Percentiles rank a stretch among this genome's conserved stretches.
These are phyloP conservation scores for Volucella bombylans DNA, from an alignment of 2,888 invertebrate species.

Conservation along the genomic window DNA sequence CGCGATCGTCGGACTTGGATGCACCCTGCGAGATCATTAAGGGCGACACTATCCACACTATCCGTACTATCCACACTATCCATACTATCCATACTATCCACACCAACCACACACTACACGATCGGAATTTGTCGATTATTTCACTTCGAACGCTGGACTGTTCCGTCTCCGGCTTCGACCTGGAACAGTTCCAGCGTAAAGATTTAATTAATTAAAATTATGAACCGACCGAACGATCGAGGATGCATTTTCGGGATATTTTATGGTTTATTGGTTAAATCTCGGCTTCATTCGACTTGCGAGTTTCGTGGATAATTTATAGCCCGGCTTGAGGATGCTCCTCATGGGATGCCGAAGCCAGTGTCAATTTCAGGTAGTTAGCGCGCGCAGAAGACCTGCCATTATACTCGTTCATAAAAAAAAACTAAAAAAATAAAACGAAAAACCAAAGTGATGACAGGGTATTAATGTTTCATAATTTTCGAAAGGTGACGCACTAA, in stretches of 20 bases:
- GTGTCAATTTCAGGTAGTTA: conserved; percentile 60
- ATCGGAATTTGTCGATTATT: conserved; percentile 71
- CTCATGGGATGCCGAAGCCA: conserved; percentile 42
- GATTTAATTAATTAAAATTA: conserved; percentile 74
- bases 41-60: conserved; percentile 64
- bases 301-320: conserved; percentile 60
- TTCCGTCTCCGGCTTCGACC: conserved; percentile 18
- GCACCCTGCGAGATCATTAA: conserved; percentile 67
- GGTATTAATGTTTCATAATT: conserved; percentile 74
- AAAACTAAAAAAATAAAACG: conserved; percentile 1
- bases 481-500: conserved; percentile 72
- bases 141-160: conserved; percentile 21
- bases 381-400: conserved; percentile 42
- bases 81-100: too few species aligned
- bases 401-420: not conserved
- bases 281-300: conserved; percentile 55
- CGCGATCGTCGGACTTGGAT: conserved; percentile 22
- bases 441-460: conserved; percentile 70
- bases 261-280: conserved; percentile 72
- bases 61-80: not conserved
- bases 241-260: conserved; percentile 64
- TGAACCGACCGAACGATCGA: conserved; percentile 55
- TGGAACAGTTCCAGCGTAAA: conserved; percentile 67
- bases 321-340: conserved; percentile 37
- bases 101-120: conserved; percentile 6